Conservation (phyloP, 2,888 invertebrate genomes). For the Mythimna albipuncta region DNA sequence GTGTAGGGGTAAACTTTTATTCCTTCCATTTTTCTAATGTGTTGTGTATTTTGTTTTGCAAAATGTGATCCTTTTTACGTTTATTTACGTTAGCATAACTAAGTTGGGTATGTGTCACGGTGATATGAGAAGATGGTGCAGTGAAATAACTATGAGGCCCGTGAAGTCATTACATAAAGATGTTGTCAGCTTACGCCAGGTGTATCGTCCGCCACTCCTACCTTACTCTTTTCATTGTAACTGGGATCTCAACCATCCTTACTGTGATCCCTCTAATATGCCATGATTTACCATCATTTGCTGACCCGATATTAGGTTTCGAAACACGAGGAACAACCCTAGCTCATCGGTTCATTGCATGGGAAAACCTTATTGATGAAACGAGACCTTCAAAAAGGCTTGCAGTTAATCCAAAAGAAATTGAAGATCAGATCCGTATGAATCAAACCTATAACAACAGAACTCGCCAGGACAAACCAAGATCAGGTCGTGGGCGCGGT, state of each 20-base stretch:
- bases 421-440: conserved; percentile 89
- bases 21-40: conserved; percentile 65
- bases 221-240: conserved; percentile 82
- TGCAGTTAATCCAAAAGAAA: conserved; percentile 93
- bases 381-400: conserved; percentile 93
- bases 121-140: conserved; percentile 76
- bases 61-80: conserved; percentile 70
- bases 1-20: conserved; percentile 50
- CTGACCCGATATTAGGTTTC: conserved; percentile 97
- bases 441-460: conserved; percentile 82
- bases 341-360: conserved; percentile 95
- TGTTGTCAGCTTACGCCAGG: conserved; percentile 87
- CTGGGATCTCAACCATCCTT: conserved; percentile 81
- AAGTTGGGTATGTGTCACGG: conserved; percentile 71
- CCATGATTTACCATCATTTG: conserved; percentile 93
- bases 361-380: conserved; percentile 95
- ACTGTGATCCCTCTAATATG: conserved; percentile 85
- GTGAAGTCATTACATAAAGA: conserved; percentile 77
- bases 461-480: conserved; percentile 76
- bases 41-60: conserved; percentile 65
- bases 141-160: conserved; percentile 81
- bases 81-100: conserved; percentile 51
- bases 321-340: conserved; percentile 97
- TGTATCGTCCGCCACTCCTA: conserved; percentile 88
- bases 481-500: conserved; percentile 79